Base-by-base conservation (phyloP, 2,888 invertebrate genomes). In the Acrobeloides nanus region DNA sequence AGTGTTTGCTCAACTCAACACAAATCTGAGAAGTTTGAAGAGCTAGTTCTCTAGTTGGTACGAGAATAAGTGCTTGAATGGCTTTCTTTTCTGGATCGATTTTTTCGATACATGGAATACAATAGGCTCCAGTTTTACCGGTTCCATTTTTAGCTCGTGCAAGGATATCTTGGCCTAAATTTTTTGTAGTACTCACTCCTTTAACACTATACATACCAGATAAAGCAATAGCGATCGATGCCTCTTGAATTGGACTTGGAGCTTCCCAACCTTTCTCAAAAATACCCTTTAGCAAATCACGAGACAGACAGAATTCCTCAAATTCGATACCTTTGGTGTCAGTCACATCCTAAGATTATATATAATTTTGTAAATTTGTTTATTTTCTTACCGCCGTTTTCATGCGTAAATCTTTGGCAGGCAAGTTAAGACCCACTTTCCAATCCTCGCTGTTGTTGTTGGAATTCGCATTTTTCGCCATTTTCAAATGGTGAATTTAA, bases 91-190 rank as follows among this genome's bases (percentile, higher is more conserved):
- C 82, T 1, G 78, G 68, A 61, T 81, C 82, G 37, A 80, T 76
- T 81, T 89, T 86, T 81, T 97, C 95, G 76, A 99, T 81, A 66
- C 93, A 87, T 70, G 97, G 97, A 79, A 97, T 95, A 76, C 89
- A 87, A 78, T 97, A 97, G 64, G 97, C 97, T 74, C 97, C 97
- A 74, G 97, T 99, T 81, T 97, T 97, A 84, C 95, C 82, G 65
- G 97, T 97, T 72, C 97, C 97, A 79, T 97, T 97, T 80, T 99
- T 97, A 67, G 97, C 97, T 77, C 97, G 82, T 53, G 97, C 97
- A 73, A 97, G 82, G 67, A 97, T 85, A 80, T 99, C 95, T 79
- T 69, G 72, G 6, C 73, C 72, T 61, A 23, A 48, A 62, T 2
- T 31, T 17, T 3, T 15, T 3, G 17, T 15, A 2, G 3, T 2